Evolutionary conservation across 2,797 vertebrate species (phyloP).

Genomic region (Anomalospiza imberbis): DNA sequence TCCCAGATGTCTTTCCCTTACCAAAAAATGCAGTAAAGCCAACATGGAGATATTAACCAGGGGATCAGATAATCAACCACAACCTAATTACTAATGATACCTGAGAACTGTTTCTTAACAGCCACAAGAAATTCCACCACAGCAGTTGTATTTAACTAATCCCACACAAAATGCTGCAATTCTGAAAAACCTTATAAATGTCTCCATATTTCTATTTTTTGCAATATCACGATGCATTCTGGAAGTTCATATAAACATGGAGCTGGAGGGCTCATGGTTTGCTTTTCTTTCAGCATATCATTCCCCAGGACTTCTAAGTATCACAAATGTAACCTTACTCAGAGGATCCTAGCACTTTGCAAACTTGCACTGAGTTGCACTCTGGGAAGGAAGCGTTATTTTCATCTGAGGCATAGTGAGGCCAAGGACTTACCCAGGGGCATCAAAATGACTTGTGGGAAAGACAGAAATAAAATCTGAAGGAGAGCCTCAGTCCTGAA

Average conservation of each 20-base stretch:
- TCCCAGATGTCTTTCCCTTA: not conserved
- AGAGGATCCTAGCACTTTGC: not conserved
- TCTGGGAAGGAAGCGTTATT: not conserved
- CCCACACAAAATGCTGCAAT: not conserved
- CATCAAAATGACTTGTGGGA: not conserved
- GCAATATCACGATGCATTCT: accelerated
- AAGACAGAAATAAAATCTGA: not conserved
- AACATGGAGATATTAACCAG: not conserved
- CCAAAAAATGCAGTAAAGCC: not conserved
- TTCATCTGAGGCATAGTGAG: not conserved
- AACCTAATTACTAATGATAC: not conserved
- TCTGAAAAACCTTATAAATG: not conserved
- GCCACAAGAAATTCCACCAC: not conserved
- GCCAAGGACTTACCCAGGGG: not conserved
- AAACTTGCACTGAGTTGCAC: not conserved
- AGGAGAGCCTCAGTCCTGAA: not conserved
- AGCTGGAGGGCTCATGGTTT: not conserved
- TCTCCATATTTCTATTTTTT: not conserved
- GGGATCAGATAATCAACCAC: not conserved
- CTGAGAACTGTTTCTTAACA: not conserved
- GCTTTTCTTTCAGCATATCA: not conserved
- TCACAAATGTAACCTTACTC: not conserved
- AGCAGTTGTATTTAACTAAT: not conserved
- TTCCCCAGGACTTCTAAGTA: not conserved
- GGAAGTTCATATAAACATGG: not conserved